Base-by-base conservation (phyloP, 2,888 invertebrate genomes). In the Teinopalpus imperialis region DNA sequence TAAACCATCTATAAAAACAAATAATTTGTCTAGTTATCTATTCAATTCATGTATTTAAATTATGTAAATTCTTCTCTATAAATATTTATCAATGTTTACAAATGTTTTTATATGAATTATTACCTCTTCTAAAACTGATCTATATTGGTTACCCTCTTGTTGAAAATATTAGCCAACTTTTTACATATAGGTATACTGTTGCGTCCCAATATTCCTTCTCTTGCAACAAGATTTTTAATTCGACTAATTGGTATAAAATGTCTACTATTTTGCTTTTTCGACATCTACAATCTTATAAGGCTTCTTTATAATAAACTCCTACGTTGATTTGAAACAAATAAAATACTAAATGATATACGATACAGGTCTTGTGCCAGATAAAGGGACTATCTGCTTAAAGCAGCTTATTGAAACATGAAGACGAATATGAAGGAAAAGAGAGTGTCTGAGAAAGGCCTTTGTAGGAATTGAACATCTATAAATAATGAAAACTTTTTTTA, bases 231-330 rank as follows among this genome's bases (percentile, higher is more conserved):
- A 63, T 67, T 65, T 66, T 76, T 70, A 69, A 76, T 72, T 62
- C 63, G 69, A 72, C 78, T 80, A 81, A 73, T 74, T 75, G 76
- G 82, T 85, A 81, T 77, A 86, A 87, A 86, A 86, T 74, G 68
- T 66, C 86, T 86, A 82, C 78, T 41, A 55, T 71, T 61, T 65
- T 61, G n/a, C 61, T 58, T 67, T 68, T 69, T 71, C 69, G 75
- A 78, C 76, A 74, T 69, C 85, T 87, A 87, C 81, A 66, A 71
- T 80, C 69, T 86, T 71, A 87, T 88, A 88, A 88, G 88, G 88
- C 88, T 88, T 82, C 85, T 86, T 87, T 74, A 67, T 81, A 74
- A 83, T 87, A 86, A 87, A 87, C 88, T 88, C 86, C 88, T 87
- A 87, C 85, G 78, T 83, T 85, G 81, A 86, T 85, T 87, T 88